These are phyloP conservation scores for Odontocolon sp. DNA, from an alignment of 2,888 invertebrate genomes.

Conservation along the genomic window DNA sequence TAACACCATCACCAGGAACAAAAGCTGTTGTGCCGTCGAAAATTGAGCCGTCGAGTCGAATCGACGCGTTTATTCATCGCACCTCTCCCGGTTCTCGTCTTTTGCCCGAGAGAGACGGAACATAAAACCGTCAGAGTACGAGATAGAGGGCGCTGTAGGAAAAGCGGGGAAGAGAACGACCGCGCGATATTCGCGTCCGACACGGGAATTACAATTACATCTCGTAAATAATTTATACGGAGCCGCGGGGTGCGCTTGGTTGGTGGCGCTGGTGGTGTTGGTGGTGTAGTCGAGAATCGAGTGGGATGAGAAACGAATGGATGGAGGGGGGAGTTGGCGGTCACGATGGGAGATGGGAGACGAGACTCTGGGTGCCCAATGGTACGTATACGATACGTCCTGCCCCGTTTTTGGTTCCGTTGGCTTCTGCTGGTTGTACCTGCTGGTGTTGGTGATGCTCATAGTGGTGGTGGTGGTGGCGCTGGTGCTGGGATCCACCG, in stretches of 20 bases:
- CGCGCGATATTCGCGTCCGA: conserved; percentile 57
- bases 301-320: conserved; percentile 28
- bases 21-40: conserved; percentile 33
- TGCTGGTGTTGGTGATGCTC: conserved; percentile 11
- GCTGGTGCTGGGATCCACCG: conserved; percentile 31
- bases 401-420: conserved; percentile 32
- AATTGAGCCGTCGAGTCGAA: conserved; percentile 63
- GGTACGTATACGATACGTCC: conserved; percentile 45
- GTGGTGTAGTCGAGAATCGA: conserved; percentile 34
- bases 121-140: conserved; percentile 16
- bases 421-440: conserved; percentile 51
- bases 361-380: conserved; percentile 56
- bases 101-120: conserved; percentile 42
- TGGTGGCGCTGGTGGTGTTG: background rate
- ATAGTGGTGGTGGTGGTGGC: conserved; percentile 12
- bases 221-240: conserved; percentile 75
- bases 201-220: conserved; percentile 74
- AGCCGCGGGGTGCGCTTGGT: conserved; percentile 54
- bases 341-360: conserved; percentile 49
- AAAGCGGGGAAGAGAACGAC: conserved; percentile 28
- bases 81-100: conserved; percentile 48
- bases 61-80: conserved; percentile 57
- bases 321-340: conserved; percentile 31
- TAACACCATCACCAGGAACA: background rate
- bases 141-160: conserved; percentile 12